Base-by-base conservation (phyloP, 23 tunicate species). In the Phallusia fumigata region DNA sequence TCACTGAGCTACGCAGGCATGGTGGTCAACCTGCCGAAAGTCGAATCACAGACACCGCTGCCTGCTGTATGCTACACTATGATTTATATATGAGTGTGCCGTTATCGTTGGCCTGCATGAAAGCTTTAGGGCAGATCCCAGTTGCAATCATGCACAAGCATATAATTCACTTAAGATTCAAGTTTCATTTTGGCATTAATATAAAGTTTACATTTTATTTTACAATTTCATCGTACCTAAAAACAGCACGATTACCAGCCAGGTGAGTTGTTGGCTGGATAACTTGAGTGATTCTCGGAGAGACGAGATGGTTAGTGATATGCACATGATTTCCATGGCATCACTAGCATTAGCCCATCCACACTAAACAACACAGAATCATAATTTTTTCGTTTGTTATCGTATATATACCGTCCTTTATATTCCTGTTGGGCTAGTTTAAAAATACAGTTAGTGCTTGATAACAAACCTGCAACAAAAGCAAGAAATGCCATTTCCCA, bases 281-380 rank as follows among this genome's bases (percentile, higher is more conserved):
- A 92, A 36, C n/a, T 77, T 72, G 75, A 92, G 75, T 10, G 88
- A 74, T 16, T 84, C 49, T 0, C 36, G 73, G 16, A 92, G 35
- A 32, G 88, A 65, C 5, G 90, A 80, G 18, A 88, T 74, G 0
- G 90, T 92, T 64, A 87, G 87, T 16, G 97, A 92, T 30, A 92
- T 81, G 74, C 97, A 92, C 91, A 92, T 84, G 36, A 92, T 92
- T 52, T 92, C 97, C 45, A 92, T 88, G 5, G 97, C 97, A 84
- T 92, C 97, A 84, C 97, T 92, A 15, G 97, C 97, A 76, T 92
- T 92, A 0, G 97, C 97, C 97, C 97, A 92, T 72, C 97, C 97
- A 84, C 97, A 92, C 88, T 87, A 82, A 87, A 78, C 51, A 73
- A 36, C 19, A 72, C 5, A 40, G 13, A 58, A 58, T 58, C 58